Base-by-base conservation (phyloP, 2,797 vertebrate genomes). In the Tragelaphus eurycerus region DNA sequence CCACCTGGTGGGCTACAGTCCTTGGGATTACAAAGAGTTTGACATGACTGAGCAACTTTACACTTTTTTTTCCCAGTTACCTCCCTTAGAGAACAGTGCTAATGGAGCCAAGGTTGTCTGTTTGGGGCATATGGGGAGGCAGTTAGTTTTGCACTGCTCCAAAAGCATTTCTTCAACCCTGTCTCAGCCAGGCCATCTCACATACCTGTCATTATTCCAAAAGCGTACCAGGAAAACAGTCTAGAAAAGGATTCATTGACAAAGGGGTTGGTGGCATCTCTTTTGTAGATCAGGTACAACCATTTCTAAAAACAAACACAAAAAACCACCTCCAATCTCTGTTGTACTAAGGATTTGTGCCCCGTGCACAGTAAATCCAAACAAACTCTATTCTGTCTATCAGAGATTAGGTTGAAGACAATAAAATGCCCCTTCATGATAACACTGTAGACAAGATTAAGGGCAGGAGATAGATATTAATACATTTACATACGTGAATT, bases 401-500 rank as follows among this genome's bases (percentile, higher is more conserved):
- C 55, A 89, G 23, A 86, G 81, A 84, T 89, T 84, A 95, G 27
- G 10, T 38, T 79, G 55, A 23, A 92, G 54, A 89, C 48, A 92
- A 89, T 52, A 67, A 89, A 93, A 89, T n/a, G 1, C 0, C 67
- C 60, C 34, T 91, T 59, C 27, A 54, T 57, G 50, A 85, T 62
- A 92, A 94, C 21, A 81, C 38, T 64, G 88, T 27, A 91, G 46
- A 90, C 11, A 84, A 92, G 81, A 91, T 90, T 79, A 81, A 88
- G 55, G 52, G 82, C 10, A 82, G 43, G 23, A 67, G 71, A 90
- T 86, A 59, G 17, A 5, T 88, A 34, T 54, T 46, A 90, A 67
- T 76, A 54, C 46, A 95, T 90, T 92, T 96, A 95, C 78, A 97
- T 90, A 92, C 13, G 88, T 95, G 78, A 95, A 88, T 95, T 60